phyloP scores from a whole-genome alignment of 2,113 vertebrate species.

The Dicentrarchus labrax region DNA sequence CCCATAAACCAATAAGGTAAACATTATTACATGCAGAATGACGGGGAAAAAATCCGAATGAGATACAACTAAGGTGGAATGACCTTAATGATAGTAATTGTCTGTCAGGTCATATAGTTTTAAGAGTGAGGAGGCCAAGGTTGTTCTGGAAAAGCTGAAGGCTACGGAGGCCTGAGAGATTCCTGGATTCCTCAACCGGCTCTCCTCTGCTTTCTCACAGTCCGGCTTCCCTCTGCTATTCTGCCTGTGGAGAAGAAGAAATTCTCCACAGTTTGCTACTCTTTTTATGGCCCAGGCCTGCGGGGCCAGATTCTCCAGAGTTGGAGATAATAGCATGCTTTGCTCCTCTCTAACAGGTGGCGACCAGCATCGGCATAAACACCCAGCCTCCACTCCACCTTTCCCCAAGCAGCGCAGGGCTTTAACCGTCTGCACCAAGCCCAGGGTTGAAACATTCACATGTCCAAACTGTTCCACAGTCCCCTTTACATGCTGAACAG shows the following conservation, averaged over 20 bases:
- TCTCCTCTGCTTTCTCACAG: constrained; percentile 66
- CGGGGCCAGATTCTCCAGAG: constrained; percentile 82
- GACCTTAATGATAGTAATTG: constrained; percentile 78
- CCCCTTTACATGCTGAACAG: constrained; percentile 53
- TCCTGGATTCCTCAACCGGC: constrained; percentile 64
- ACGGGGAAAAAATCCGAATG: constrained; percentile 28
- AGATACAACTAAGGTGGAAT: constrained; percentile 61
- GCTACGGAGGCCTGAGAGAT: constrained; percentile 64
- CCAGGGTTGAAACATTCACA: constrained; percentile 26
- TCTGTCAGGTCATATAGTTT: constrained; percentile 72
- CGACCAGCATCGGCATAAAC: constrained; percentile 75
- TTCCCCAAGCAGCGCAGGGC: constrained; percentile 28
- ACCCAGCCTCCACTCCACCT: constrained; percentile 63
- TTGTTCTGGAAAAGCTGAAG: constrained; percentile 67
- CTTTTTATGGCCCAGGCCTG: constrained; percentile 83
- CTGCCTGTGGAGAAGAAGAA: constrained; percentile 58
- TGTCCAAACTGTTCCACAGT: constrained; percentile 65
- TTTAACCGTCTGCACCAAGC: constrained; percentile 30
- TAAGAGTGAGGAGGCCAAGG: constrained; percentile 57
- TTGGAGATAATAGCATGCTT: constrained; percentile 85
- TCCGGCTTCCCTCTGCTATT: constrained; percentile 41
- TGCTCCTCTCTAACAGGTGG: constrained; percentile 82
- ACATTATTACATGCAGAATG: constrained; percentile 38
- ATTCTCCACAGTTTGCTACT: constrained; percentile 65
- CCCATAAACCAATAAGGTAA: constrained; percentile 8